Percentiles rank a stretch among this genome's conserved stretches.
phyloP scores from a whole-genome alignment of 2,888 invertebrate species.

The Heliconius hortense region DNA sequence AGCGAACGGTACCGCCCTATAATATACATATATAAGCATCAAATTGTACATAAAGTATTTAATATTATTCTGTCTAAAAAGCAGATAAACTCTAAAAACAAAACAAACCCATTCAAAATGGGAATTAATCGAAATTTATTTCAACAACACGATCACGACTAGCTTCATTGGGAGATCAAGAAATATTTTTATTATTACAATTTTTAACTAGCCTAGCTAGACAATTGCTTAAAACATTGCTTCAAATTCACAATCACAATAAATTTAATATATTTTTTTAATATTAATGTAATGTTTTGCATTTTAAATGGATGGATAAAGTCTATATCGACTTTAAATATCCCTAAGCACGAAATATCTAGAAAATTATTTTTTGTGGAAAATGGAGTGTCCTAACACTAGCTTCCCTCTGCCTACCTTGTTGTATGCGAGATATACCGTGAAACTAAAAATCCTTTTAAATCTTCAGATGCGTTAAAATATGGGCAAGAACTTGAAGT shows the following conservation, averaged over 20 bases:
- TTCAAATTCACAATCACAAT: slow-evolving; percentile 9
- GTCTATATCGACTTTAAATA: too few relatives aligned
- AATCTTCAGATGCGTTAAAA: not conserved
- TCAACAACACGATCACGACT: slow-evolving; percentile 39
- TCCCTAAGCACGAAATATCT: too few relatives aligned
- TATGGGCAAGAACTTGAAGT: not conserved
- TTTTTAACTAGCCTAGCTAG: slow-evolving; percentile 18
- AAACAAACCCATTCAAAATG: slow-evolving; percentile 58
- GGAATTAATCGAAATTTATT: slow-evolving; percentile 38
- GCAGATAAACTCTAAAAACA: slow-evolving; percentile 59
- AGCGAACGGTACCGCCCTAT: not conserved
- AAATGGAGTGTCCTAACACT: too few relatives aligned
- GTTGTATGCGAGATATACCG: too few relatives aligned
- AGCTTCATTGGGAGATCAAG: slow-evolving; percentile 42
- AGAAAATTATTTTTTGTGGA: too few relatives aligned
- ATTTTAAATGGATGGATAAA: not conserved
- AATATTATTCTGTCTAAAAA: slow-evolving; percentile 26
- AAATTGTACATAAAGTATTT: not conserved
- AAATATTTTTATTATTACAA: slow-evolving; percentile 21
- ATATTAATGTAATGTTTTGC: not conserved
- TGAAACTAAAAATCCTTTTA: not conserved
- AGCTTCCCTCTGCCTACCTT: too few relatives aligned
- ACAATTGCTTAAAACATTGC: slow-evolving; percentile 31
- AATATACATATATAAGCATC: not conserved
- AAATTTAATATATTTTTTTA: not conserved